Evolutionary conservation across 2,113 vertebrate species (phyloP), one percentile per base, ranked within the genome.

Genomic region (Anhinga rufa): DNA sequence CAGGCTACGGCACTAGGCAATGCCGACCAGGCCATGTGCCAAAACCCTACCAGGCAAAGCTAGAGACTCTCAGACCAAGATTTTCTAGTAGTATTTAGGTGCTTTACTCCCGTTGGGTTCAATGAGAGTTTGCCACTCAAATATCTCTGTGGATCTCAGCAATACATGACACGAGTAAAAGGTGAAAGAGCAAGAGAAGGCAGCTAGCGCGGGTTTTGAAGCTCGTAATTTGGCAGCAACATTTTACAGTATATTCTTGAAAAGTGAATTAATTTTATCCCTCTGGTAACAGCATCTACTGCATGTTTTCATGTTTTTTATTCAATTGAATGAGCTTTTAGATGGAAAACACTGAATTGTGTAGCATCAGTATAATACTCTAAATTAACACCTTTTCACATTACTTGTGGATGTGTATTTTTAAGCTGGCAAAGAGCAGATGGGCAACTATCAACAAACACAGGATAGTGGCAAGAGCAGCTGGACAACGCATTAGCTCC

Each of bases 31-130:
- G 48, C 29, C 65, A 0, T 1, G 21, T 5, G 60, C 72, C 18
- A 2, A 10, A 71, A n/a, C 32, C 71, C 55, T 19, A 0, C 1
- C 69, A 6, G 61, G 48, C 17, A 2, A 48, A 72, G 49, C 76
- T 12, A 62, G 15, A 57, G 20, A 76, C 15, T 7, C 55, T 57
- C 48, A 9, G 40, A 21, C 7, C 34, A 4, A 58, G 40, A 6
- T 38, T 28, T 21, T 11, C 0, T 2, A 17, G 4, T 0, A 6
- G 32, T 17, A 6, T 11, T 57, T 25, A 10, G 24, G 31, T 12
- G 34, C 55, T 91, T 49, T 14, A 9, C 34, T 74, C 44, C 64
- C 34, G 2, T 10, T 32, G 28, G 8, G 4, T 60, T 57, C 46
- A 36, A 0, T 4, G 13, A 6, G 21, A 68, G 60, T 31, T 69